Evolutionary conservation across 2,113 vertebrate genomes (phyloP), one percentile per base, ranked within the genome.

Genomic region (Neogobius melanostomus): DNA sequence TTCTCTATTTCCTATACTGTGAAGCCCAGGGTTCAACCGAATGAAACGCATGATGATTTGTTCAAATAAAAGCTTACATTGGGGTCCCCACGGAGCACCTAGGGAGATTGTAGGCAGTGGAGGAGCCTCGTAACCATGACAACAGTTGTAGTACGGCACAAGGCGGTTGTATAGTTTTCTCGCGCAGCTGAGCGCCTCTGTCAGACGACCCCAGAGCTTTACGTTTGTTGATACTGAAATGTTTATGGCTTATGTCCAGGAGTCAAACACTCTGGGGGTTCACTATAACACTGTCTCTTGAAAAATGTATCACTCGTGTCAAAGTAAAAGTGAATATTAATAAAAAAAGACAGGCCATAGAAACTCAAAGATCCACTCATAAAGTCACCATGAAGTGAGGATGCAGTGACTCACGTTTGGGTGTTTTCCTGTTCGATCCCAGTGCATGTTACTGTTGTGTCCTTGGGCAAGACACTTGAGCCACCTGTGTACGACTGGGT

Each of bases 121-220:
- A 85, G 72, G 79, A 74, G 77, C 73, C 62, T 71, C 0, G 90
- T 91, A 79, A 83, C 90, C 88, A 87, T 91, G 90, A 89, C 90
- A 89, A 91, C 87, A 66, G 77, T 89, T 82, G 77, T 85, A 74
- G 51, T 82, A 71, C 68, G 71, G 76, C 54, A 50, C 69, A 75
- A 72, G 56, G 69, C 9, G 4, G 59, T 43, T 4, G 36, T 76
- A 67, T 77, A 80, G 76, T 64, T 75, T 61, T 53, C 66, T 46
- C 28, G 68, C 28, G 17, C 28, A 61, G 52, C 63, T 61, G 46
- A 61, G 43, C 56, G 68, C 53, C 48, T 15, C 43, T 68, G 53
- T 68, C n/a, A 52, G 66, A 69, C 71, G 69, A 75, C 72, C 60
- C 11, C 61, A 47, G 42, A 0, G 11, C 16, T 21, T 47, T 71